Conservation (phyloP, 2,113 vertebrate genomes). For the Axis porcinus region DNA sequence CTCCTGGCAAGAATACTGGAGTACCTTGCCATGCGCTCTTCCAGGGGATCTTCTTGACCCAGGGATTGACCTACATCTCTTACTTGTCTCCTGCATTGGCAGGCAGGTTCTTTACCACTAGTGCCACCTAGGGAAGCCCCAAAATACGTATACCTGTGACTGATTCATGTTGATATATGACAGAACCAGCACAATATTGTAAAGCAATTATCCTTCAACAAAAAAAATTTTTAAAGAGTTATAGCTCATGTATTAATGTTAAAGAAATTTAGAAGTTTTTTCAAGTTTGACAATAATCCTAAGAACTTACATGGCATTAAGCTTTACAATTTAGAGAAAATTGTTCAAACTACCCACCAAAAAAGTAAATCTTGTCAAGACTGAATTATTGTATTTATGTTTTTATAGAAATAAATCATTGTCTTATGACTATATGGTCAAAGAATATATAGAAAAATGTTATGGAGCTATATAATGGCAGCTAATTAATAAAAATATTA, state of each 20-base stretch:
- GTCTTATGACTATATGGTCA: not conserved
- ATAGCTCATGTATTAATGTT: not conserved
- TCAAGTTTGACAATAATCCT: not conserved
- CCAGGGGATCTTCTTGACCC: not conserved
- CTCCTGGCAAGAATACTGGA: not conserved
- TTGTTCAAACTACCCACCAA: not conserved
- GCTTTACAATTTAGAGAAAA: constrained; percentile 3
- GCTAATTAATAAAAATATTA: not conserved
- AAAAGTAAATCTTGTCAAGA: not conserved
- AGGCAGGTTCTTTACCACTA: not conserved
- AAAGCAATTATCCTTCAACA: not conserved
- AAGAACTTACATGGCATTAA: not conserved
- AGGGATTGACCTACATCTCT: not conserved
- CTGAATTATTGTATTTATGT: not conserved
- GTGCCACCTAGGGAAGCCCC: not conserved
- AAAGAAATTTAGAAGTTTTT: not conserved
- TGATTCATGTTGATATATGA: not conserved
- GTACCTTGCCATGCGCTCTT: not conserved
- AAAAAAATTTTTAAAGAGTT: not conserved
- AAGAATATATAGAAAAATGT: not conserved
- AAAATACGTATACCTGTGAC: not conserved
- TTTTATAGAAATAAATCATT: not conserved
- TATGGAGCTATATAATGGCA: not conserved
- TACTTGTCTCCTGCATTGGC: not conserved
- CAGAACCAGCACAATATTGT: not conserved